Evolutionary conservation across 2,888 invertebrate genomes (phyloP), one percentile per base, ranked within the genome.

Genomic region (Formica aserva): DNA sequence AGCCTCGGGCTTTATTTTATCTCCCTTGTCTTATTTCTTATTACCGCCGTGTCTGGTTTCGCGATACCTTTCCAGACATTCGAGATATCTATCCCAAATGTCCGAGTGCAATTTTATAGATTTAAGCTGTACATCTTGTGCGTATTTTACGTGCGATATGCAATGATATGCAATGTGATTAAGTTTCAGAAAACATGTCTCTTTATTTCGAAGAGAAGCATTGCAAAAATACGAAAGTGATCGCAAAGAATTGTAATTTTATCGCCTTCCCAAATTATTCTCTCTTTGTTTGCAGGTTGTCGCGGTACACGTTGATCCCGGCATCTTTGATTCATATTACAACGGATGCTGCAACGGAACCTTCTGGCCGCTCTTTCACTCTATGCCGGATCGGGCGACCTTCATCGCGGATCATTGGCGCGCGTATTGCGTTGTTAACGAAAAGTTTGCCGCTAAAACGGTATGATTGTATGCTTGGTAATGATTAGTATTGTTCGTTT

Each of bases 301-400:
- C 0, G 97, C 98, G 0, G 98, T 98, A 18, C 96, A 96, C 91
- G 96, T 98, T 15, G 97, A 98, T 84, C 96, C 97, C 0, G 96
- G 95, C 78, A 95, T 97, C 82, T 98, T 98, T 93, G 97, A 98
- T 92, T 97, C 97, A 83, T 98, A 98, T 94, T 98, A 98, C 96
- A 98, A 98, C 95, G 98, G 98, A 13, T 98, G 98, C 94, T 98
- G 98, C 94, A 98, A 98, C 93, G 98, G 97, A 26, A 98, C 98
- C 1, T 98, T 98, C 94, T 98, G 98, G 98, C 98, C 98, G 0
- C 95, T 98, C 18, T 98, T 98, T 94, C 98, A 98, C 94, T 98
- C 98, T 22, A 98, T 98, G 98, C 98, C 98, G 0, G 98, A 98
- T 91, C 95, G 98, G 80, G 98, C 98, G 5, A 97, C 97, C 18